Percentiles rank a stretch among this genome's conserved stretches.
phyloP scores from a whole-genome alignment of 1,140 invertebrate genomes.

The Cyclargus thomasi region DNA sequence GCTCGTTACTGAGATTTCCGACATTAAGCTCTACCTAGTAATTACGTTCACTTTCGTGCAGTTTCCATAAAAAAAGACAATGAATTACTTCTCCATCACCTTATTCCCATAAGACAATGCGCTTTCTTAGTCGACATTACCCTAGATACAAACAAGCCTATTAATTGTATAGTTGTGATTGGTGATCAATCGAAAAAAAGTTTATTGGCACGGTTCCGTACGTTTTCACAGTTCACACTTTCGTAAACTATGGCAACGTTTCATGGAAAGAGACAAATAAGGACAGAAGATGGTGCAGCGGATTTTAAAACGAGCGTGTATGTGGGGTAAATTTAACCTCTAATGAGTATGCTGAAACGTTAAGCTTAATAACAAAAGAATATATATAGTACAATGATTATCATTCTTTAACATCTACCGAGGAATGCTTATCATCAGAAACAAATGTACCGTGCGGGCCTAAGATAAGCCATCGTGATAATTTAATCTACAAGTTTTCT shows the following conservation, averaged over 20 bases:
- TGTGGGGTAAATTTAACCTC: too few species aligned
- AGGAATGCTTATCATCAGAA: too few species aligned
- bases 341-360: too few species aligned
- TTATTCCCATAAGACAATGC: neutral
- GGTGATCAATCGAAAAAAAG: neutral
- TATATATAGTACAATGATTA: too few species aligned
- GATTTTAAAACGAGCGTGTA: too few species aligned
- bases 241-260: neutral
- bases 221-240: neutral
- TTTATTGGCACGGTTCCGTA: neutral
- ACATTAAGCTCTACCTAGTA: neutral
- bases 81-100: neutral
- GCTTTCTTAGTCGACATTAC: neutral
- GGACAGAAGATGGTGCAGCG: too few species aligned
- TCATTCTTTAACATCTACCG: too few species aligned
- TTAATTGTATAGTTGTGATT: neutral
- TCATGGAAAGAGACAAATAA: too few species aligned
- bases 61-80: neutral
- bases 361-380: too few species aligned
- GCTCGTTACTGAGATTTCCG: neutral
- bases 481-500: too few species aligned
- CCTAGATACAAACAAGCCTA: slow-evolving; percentile 2
- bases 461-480: too few species aligned
- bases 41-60: neutral
- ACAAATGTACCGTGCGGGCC: too few species aligned